Base-by-base conservation (phyloP, 2,888 invertebrate genomes). In the Tricholauxania praeusta region DNA sequence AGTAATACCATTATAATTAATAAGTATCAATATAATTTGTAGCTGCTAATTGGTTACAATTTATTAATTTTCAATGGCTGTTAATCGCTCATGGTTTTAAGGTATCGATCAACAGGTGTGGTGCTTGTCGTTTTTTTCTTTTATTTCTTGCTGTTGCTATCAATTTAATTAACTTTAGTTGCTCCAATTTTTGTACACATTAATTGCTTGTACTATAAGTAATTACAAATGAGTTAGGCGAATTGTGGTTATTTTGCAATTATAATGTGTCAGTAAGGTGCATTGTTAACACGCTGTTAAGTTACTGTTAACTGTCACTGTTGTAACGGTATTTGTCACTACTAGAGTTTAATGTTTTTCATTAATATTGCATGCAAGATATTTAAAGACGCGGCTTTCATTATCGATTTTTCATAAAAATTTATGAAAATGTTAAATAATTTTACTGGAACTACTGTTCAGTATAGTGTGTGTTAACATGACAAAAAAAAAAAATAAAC, bases 1-100 rank as follows among this genome's bases (percentile, higher is more conserved):
- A 32, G 32, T 12, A 52, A 4, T 39, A 10, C 60, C 60, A 60
- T 60, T 51, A 32, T 28, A 49, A 51, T 60, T 62, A 69, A 60
- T 62, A 69, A 60, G 60, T 60, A 69, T 32, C 22, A 48, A 52
- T 51, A 62, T 32, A 69, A 51, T 69, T 60, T 51, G 60, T 60
- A 28, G 49, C 69, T 17, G 52, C 69, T 69, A 69, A 69, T 60
- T 69, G 69, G 62, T 52, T 39, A 60, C 62, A 63, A 14, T 47
- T 57, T 67, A 53, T 57, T 17, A 67, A 39, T 55, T 47, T 57
- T 28, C 57, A 55, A 67, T 57, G 57, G 57, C 8, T 47, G 55
- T 67, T 22, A 48, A 57, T 39, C 19, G 19, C 47, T 10, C 10
- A 39, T 55, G 66, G 55, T 53, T 39, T 39, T 1, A 39, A 39